Base-by-base conservation (phyloP, 1,140 invertebrate genomes). In the Drosophila parabipectinata region DNA sequence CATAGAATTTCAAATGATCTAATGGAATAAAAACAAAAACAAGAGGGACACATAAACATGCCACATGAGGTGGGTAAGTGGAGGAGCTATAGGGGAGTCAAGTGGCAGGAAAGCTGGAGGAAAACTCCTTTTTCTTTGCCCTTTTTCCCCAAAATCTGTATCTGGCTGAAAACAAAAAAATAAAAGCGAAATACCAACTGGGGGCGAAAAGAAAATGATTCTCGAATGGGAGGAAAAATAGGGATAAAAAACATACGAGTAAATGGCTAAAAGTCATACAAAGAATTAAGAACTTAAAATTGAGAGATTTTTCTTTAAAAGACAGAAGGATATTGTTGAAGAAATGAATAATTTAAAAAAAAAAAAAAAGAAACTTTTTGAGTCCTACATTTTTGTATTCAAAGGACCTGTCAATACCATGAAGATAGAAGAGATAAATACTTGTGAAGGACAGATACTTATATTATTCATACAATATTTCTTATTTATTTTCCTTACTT, bases 1-100 rank as follows among this genome's bases (percentile, higher is more conserved):
- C 72, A 83, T 83, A 83, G 79, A 76, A 83, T 83, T 83, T 76
- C 75, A 83, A 84, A 84, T 84, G 81, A 80, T 84, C 80, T 79
- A 84, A 84, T 85, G 62, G 80, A 85, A 79, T 53, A 59, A 61
- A 51, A 58, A 50, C 75, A 63, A 41, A 51, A 72, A n/a, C 66
- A 64, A 15, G n/a, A 55, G 15, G 41, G 41, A 44, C 41, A 15
- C 62, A 64, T 50, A 51, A 48, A 63, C 78, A 60, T 72, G 60
- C 39, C 59, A 72, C 44, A 58, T 68, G 75, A 39, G 50, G 26
- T n/a, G 12, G 39, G 34, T 41, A 32, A 48, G 12, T 45, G 26
- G 18, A 28, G 34, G 34, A n/a, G 12, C 3, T 4, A 37, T 12
- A n/a, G 41, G 18, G n/a, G 41, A 26, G 18, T 55, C 51, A 47